Base-by-base conservation (phyloP, 2,113 vertebrate genomes). In the Chaenocephalus aceratus region DNA sequence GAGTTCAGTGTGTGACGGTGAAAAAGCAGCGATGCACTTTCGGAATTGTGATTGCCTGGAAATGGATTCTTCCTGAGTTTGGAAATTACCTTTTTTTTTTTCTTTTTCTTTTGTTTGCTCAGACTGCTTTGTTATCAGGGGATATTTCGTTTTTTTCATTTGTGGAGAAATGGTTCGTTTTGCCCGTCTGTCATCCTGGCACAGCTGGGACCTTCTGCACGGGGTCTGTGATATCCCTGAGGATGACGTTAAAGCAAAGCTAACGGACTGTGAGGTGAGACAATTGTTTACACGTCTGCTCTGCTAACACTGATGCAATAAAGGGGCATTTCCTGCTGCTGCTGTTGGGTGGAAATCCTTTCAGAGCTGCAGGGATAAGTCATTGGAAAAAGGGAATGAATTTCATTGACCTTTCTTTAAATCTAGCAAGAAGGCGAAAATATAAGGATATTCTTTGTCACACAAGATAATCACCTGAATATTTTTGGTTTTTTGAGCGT, bases 171-270 rank as follows among this genome's bases (percentile, higher is more conserved):
- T 93, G 94, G 90, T 94, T 36, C 93, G 88, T 59, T 95, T 95
- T 30, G 77, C 88, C 21, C 92, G 75, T 6, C 87, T 96, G 6
- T 48, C 94, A 1, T 93, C 93, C 16, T 95, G 95, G 94, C 92
- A 60, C 78, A 96, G 96, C 90, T 96, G 94, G 94, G 94, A 96
- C 82, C 85, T 94, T 66, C 89, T 95, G 13, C 87, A 92, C 1
- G 87, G 91, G 34, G 90, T 93, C 72, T 72, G 92, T 0, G 94
- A 93, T 16, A 88, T 91, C 54, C 53, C 90, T 0, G 53, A 70
- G 14, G 10, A 59, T 34, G 77, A 84, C 3, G n/a, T 1, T 1
- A 65, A 16, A 9, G 60, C 56, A 3, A 46, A 82, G 1, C 11
- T 51, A 4, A 52, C 18, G 13, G 79, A 87, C 73, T 75, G 52